These are phyloP conservation scores for Asteroscopus sphinx DNA, from an alignment of 2,888 invertebrate species.

Conservation along the genomic window DNA sequence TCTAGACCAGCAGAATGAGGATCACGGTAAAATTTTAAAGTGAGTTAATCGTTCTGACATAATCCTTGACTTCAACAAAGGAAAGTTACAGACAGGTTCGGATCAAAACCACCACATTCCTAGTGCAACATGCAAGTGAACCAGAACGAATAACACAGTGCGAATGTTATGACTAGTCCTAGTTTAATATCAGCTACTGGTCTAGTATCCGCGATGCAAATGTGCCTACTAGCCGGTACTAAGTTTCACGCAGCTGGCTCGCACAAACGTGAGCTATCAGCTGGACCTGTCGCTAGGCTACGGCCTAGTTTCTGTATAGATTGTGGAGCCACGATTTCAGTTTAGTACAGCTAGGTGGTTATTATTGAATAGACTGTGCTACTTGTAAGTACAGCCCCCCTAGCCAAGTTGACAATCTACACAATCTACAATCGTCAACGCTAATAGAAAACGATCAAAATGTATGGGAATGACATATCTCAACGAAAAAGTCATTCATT, in stretches of 20 bases:
- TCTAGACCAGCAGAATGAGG: no score
- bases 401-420: no score
- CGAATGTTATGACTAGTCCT: conserved; percentile 11
- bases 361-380: not conserved
- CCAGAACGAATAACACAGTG: not conserved
- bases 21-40: no score
- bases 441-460: no score
- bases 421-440: no score
- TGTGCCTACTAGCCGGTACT: conserved; percentile 6
- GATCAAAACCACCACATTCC: conserved; percentile 9
- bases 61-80: not conserved
- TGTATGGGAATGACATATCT: no score
- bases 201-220: conserved; percentile 40
- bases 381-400: no score
- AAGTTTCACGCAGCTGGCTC: conserved; percentile 20
- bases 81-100: conserved; percentile 3
- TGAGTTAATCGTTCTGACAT: not conserved
- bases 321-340: conserved; percentile 35
- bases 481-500: no score
- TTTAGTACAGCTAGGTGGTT: conserved; percentile 3
- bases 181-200: conserved; percentile 29
- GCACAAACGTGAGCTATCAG: conserved; percentile 30
- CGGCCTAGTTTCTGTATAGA: conserved; percentile 36
- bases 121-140: conserved; percentile 11
- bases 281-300: conserved; percentile 32